Base-by-base conservation (phyloP, 1,140 invertebrate genomes). In the Drosophila rhopaloa region DNA sequence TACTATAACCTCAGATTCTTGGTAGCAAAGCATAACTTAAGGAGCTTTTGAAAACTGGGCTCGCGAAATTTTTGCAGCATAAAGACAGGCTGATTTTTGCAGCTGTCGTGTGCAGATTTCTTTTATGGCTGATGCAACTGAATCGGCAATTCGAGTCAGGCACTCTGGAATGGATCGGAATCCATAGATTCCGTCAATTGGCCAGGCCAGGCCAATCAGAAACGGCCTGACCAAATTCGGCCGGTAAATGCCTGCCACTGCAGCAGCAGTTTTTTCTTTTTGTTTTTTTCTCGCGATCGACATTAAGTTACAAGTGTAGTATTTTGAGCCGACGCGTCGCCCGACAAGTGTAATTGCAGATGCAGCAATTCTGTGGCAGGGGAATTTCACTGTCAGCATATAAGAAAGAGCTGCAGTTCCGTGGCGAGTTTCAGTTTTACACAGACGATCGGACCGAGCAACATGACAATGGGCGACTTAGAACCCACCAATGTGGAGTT, bases 301-400 rank as follows among this genome's bases (percentile, higher is more conserved):
- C 61, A 57, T 76, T 76, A 50, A 76, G 46, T 76, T 76, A 76
- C 73, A 76, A 70, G 73, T 76, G 73, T 76, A 60, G 74, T 76
- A 60, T 76, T 73, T 47, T 66, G 59, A 79, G 59, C 53, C 70
- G 61, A 37, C 66, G 37, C 24, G 67, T 27, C 5, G 48, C n/a
- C 29, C 53, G 40, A 54, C 63, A 58, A 40, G 74, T 80, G 82
- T 81, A 83, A 88, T 88, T 88, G 83, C 83, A 88, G 83, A 88
- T 83, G 83, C 84, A 88, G 83, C 83, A 77, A 83, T 86, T 88
- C 83, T 70, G 54, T 29, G 66, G 55, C 67, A 59, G 74, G 74
- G 70, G 76, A 89, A 88, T 84, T 88, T 88, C 82, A 80, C 84
- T 84, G 76, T 66, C 61, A 65, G 65, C 80, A 81, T 80, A 88